Percentiles rank a stretch among this genome's conserved stretches.
Conservation (phyloP, 2,113 vertebrate genomes). For the Nettapus auritus region DNA sequence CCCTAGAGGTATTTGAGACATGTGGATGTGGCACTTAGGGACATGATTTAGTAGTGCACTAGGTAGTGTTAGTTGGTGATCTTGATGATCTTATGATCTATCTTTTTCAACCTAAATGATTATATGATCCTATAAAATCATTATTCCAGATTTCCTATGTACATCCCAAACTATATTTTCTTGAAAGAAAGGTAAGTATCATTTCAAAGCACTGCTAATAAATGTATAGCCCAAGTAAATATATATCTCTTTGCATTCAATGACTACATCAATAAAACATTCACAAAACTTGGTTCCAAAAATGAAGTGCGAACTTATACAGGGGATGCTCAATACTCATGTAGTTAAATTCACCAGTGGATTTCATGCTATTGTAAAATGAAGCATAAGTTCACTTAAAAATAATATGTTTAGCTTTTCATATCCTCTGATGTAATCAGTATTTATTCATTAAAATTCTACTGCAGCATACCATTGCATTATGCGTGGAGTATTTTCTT, state of each 20-base stretch:
- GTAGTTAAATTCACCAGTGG: background rate
- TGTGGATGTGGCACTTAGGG: background rate
- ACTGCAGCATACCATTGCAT: background rate
- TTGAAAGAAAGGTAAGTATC: background rate
- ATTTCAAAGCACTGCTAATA: slow-evolving; percentile 37
- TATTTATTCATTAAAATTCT: background rate
- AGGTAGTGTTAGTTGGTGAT: background rate
- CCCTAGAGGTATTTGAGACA: background rate
- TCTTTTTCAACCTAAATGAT: background rate
- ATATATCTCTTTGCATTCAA: background rate
- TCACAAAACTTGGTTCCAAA: slow-evolving; percentile 25
- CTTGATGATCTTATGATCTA: background rate
- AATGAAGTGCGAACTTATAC: background rate
- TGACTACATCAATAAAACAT: slow-evolving; percentile 7
- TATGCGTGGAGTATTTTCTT: background rate
- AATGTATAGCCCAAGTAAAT: slow-evolving; percentile 38
- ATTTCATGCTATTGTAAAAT: background rate
- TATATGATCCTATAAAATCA: background rate
- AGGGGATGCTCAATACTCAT: background rate
- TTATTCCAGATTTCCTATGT: slow-evolving; percentile 12
- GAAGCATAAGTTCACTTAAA: background rate
- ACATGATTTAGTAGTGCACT: background rate
- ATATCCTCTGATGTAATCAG: accelerated
- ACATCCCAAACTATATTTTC: background rate
- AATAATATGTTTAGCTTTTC: background rate